Evolutionary conservation across 2,797 vertebrate genomes (phyloP).

Genomic region (Danio albolineatus): DNA sequence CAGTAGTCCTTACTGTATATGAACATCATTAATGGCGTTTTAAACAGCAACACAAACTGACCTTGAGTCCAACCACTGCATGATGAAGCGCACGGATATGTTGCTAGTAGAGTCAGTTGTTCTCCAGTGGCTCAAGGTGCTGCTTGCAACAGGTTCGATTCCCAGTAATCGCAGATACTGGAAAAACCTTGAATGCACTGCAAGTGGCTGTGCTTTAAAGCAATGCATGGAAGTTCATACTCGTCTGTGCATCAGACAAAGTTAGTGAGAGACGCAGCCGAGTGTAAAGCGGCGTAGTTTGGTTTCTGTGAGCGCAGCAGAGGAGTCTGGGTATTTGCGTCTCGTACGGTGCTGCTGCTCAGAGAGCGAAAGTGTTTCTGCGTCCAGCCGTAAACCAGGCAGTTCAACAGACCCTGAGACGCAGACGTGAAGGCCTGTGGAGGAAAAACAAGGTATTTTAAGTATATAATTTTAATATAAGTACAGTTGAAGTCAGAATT

Average conservation of each 20-base stretch:
- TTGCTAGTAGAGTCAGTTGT: not conserved
- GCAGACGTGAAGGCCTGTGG: slow-evolving; percentile 85
- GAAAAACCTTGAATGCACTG: not conserved
- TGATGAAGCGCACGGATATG: not conserved
- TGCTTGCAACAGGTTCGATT: not conserved
- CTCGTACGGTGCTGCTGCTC: slow-evolving; percentile 70
- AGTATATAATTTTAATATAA: no score
- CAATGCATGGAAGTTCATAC: not conserved
- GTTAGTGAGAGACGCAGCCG: slow-evolving; percentile 7
- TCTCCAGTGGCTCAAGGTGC: no score
- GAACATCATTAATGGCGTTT: no score
- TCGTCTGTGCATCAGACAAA: slow-evolving; percentile 14
- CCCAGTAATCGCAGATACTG: not conserved
- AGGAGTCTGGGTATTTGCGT: slow-evolving; percentile 89
- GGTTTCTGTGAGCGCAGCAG: slow-evolving; percentile 85
- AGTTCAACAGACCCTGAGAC: slow-evolving; percentile 92
- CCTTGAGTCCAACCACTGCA: not conserved
- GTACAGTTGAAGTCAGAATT: no score
- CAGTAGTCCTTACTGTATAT: not conserved
- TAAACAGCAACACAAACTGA: not conserved
- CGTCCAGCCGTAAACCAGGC: slow-evolving; percentile 86
- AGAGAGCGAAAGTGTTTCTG: slow-evolving; percentile 74
- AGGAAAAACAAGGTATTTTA: not conserved
- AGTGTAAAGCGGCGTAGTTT: slow-evolving; percentile 76
- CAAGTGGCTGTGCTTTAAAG: not conserved